A percentile compares a stretch with the other conserved stretches of the same genome.
Conservation (phyloP, 2,888 invertebrate genomes). For the Laothoe populi region DNA sequence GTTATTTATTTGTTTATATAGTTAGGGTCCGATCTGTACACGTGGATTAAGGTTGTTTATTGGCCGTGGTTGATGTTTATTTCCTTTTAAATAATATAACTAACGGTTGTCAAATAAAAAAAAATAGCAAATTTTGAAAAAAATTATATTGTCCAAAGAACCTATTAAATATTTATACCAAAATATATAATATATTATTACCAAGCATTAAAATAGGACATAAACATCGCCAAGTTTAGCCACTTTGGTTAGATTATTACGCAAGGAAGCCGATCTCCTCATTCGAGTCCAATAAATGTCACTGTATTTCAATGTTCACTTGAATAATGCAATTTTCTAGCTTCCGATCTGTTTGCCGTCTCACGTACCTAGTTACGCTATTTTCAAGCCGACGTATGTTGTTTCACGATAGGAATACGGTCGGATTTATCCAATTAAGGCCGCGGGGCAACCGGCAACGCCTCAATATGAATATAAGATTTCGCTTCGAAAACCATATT, state of each 20-base stretch:
- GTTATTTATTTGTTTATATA: no score
- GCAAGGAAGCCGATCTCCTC: background rate
- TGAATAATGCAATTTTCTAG: background rate
- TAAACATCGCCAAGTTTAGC: background rate
- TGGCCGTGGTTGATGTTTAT: no score
- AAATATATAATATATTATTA: no score
- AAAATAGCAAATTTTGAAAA: no score
- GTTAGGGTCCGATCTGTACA: no score
- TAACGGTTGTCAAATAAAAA: no score
- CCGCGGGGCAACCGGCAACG: background rate
- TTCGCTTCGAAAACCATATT: background rate
- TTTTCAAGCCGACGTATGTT: background rate
- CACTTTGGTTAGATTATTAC: background rate
- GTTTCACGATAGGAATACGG: slow-evolving; percentile 5
- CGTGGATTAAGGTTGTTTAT: no score
- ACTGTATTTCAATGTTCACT: background rate
- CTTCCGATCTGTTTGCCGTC: background rate
- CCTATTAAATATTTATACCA: no score
- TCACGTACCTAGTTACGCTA: slow-evolving; percentile 14
- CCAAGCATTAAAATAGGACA: background rate
- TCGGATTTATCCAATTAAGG: slow-evolving; percentile 22
- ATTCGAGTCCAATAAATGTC: background rate
- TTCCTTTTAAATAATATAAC: no score
- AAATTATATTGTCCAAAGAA: no score
- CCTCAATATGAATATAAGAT: slow-evolving; percentile 1